Evolutionary conservation across 1,140 invertebrate species (phyloP).

Genomic region (Cyphomyrmex costatus): DNA sequence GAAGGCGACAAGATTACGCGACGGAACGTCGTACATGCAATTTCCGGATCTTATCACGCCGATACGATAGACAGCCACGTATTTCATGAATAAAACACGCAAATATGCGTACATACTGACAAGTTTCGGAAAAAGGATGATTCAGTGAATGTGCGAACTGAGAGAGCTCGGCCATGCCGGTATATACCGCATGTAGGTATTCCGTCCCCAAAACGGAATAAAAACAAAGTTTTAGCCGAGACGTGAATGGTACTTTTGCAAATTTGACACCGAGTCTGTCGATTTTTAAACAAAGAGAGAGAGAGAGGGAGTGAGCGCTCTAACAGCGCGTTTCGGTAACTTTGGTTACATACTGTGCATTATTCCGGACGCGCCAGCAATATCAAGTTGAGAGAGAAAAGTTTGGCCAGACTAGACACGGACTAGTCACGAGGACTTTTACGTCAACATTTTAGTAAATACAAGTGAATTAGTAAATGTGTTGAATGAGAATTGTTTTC

Average conservation of each 20-base stretch:
- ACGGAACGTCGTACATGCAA: slow-evolving; percentile 63
- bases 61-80: slow-evolving; percentile 74
- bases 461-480: slow-evolving; percentile 48
- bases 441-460: slow-evolving; percentile 56
- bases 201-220: slow-evolving; percentile 41
- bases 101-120: slow-evolving; percentile 73
- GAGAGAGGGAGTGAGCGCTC: neutral
- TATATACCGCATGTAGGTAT: slow-evolving; percentile 35
- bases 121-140: slow-evolving; percentile 62
- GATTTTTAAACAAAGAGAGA: slow-evolving; percentile 23
- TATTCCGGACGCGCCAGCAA: slow-evolving; percentile 8
- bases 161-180: neutral
- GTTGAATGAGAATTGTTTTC: slow-evolving; percentile 53
- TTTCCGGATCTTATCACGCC: slow-evolving; percentile 70
- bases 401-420: neutral
- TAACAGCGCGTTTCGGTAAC: slow-evolving; percentile 39
- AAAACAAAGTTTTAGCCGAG: slow-evolving; percentile 56
- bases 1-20: slow-evolving; percentile 54
- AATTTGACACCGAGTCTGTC: slow-evolving; percentile 55
- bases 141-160: slow-evolving; percentile 41
- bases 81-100: slow-evolving; percentile 80
- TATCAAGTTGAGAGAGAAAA: slow-evolving; percentile 44
- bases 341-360: slow-evolving; percentile 32
- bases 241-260: slow-evolving; percentile 47
- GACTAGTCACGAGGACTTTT: slow-evolving; percentile 20